These are phyloP conservation scores for Sebastolobus alascanus DNA, from an alignment of 2,797 vertebrate species.

Conservation along the genomic window DNA sequence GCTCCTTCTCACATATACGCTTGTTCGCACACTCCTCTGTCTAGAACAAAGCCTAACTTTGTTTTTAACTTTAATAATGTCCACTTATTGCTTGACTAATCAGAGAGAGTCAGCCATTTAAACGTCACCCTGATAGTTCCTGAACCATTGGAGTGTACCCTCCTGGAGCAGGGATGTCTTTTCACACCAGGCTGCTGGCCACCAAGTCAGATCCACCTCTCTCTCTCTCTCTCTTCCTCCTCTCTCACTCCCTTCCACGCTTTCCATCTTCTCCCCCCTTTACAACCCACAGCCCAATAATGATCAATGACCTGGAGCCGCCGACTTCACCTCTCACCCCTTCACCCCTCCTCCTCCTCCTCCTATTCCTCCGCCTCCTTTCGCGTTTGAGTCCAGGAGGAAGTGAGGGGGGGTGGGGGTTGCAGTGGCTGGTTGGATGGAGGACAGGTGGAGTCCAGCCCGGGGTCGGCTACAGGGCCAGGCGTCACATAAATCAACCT, in stretches of 20 bases:
- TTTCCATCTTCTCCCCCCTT: background rate
- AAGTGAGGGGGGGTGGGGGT: background rate
- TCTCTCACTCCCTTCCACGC: background rate
- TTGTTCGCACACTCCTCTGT: background rate
- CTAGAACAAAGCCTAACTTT: background rate
- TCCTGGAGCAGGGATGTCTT: background rate
- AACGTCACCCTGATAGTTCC: background rate
- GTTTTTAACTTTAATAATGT: background rate
- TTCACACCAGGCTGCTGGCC: constrained; percentile 7
- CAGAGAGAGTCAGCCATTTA: background rate
- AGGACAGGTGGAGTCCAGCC: constrained; percentile 83
- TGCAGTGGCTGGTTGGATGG: constrained; percentile 37
- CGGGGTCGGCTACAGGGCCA: constrained; percentile 75
- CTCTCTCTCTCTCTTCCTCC: constrained; percentile 2
- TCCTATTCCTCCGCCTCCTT: constrained; percentile 26
- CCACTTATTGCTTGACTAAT: background rate
- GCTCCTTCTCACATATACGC: background rate
- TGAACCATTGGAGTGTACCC: background rate
- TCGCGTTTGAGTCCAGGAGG: constrained; percentile 38
- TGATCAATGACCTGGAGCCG: constrained; percentile 70
- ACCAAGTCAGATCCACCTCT: constrained; percentile 1
- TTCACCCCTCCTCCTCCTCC: constrained; percentile 6
- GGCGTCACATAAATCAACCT: constrained; percentile 81
- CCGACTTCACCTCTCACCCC: constrained; percentile 38
- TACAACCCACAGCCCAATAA: constrained; percentile 39